phyloP scores from a whole-genome alignment of 2,113 vertebrate species.

The Macroglossus sobrinus region DNA sequence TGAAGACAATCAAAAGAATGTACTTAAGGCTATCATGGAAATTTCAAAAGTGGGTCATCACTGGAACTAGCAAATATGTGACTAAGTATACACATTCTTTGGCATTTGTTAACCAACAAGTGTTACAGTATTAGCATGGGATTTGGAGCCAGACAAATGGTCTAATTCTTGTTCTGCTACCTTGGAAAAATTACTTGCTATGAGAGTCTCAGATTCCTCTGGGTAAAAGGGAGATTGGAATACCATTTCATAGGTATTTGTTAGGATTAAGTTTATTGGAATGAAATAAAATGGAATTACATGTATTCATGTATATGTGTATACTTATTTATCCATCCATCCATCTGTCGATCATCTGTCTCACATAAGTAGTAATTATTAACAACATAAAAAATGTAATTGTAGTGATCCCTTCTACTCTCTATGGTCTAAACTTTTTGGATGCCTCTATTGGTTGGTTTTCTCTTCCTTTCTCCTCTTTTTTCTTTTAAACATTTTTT shows the following conservation, averaged over 20 bases:
- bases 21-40: background rate
- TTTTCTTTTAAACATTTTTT: background rate
- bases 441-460: background rate
- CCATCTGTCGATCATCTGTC: background rate
- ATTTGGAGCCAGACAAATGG: background rate
- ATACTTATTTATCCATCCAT: background rate
- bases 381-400: background rate
- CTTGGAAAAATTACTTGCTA: background rate
- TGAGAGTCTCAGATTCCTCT: background rate
- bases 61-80: background rate
- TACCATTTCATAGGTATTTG: background rate
- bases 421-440: background rate
- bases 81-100: background rate
- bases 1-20: background rate
- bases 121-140: background rate
- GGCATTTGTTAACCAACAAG: background rate
- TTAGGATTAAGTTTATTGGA: background rate
- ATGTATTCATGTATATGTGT: background rate
- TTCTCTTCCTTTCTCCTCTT: background rate
- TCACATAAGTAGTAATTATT: background rate
- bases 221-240: background rate
- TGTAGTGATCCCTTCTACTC: background rate
- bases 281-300: background rate
- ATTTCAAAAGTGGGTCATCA: background rate
- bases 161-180: background rate